Conservation (phyloP, 2,888 invertebrate species). For the Apantesis nais region DNA sequence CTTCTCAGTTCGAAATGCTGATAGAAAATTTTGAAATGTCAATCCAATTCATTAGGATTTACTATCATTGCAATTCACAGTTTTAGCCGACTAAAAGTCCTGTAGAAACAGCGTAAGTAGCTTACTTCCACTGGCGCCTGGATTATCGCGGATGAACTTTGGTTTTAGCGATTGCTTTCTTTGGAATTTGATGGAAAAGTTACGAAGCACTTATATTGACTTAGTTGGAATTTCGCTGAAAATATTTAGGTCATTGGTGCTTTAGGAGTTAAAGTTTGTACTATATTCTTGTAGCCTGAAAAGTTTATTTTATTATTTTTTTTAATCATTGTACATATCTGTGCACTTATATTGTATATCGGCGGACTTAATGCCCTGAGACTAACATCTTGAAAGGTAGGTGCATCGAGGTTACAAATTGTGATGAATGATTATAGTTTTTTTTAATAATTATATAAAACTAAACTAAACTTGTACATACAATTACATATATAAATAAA, state of each 20-base stretch:
- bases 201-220: conserved; percentile 11
- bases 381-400: no score
- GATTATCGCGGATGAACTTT: conserved; percentile 42
- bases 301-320: background rate
- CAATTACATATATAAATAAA: no score
- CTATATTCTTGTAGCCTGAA: background rate
- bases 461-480: no score
- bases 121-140: conserved; percentile 26
- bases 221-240: background rate
- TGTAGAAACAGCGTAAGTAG: conserved; percentile 34
- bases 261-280: background rate
- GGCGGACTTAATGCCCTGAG: no score
- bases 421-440: no score
- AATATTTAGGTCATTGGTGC: conserved; percentile 4
- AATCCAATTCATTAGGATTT: conserved; percentile 16
- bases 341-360: no score
- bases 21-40: background rate
- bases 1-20: background rate
- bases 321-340: no score
- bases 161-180: conserved; percentile 43
- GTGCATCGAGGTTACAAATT: no score
- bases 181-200: conserved; percentile 20
- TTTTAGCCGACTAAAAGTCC: conserved; percentile 25
- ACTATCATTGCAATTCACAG: conserved; percentile 9
- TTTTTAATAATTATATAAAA: no score